These are phyloP conservation scores for Papilio demoleus DNA, from an alignment of 2,888 invertebrate genomes.

Conservation along the genomic window DNA sequence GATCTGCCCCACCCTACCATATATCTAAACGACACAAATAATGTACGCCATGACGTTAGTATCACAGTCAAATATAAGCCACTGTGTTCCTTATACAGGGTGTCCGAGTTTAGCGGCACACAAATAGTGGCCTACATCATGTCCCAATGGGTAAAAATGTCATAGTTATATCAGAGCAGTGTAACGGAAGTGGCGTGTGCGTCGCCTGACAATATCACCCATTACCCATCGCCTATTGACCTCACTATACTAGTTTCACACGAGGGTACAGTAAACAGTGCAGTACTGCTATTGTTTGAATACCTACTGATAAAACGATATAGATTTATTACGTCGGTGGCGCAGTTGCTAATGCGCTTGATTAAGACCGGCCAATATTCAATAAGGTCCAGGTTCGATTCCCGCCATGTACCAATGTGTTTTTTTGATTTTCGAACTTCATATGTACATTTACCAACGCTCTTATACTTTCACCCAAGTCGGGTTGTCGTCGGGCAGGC, in stretches of 20 bases:
- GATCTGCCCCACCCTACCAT: neutral
- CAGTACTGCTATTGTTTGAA: neutral
- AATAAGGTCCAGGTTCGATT: no score
- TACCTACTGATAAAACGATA: no score
- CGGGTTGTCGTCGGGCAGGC: no score
- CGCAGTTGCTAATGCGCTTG: no score
- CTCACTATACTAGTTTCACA: conserved; percentile 1
- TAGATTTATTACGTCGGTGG: no score
- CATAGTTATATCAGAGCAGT: conserved; percentile 78
- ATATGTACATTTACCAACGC: no score
- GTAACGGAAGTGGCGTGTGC: conserved; percentile 76
- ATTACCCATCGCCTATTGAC: conserved; percentile 48
- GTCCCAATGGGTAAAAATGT: conserved; percentile 79
- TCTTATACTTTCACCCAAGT: no score
- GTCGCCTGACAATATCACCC: conserved; percentile 58
- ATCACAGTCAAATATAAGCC: conserved; percentile 48
- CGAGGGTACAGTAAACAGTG: neutral
- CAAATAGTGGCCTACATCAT: conserved; percentile 56
- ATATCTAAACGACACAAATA: neutral
- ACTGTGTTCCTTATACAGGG: conserved; percentile 54
- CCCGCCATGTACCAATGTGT: no score
- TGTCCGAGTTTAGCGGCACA: conserved; percentile 56
- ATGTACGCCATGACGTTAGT: no score
- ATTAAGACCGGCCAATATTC: no score
- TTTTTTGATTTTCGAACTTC: no score